These are phyloP conservation scores for Chinchilla lanigera DNA, from an alignment of 2,113 vertebrate species.

Conservation along the genomic window DNA sequence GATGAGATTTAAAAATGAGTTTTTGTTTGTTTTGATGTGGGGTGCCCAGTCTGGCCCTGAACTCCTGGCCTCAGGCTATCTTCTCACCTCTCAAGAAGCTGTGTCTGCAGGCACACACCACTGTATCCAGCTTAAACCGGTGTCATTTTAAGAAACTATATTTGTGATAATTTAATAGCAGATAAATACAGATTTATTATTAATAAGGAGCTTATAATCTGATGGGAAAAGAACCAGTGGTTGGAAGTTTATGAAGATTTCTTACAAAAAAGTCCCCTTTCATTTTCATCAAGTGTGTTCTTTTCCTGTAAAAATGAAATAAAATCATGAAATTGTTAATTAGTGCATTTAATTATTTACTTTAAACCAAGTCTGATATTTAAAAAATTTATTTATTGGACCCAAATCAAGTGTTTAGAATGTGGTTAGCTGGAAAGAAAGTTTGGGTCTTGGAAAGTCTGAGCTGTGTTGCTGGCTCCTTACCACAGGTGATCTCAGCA, in stretches of 20 bases:
- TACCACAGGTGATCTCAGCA: not conserved
- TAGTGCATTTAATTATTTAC: not conserved
- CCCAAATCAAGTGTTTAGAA: not conserved
- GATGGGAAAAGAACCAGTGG: not conserved
- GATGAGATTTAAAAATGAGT: not conserved
- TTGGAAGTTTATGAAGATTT: not conserved
- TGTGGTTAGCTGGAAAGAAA: not conserved
- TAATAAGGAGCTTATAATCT: not conserved
- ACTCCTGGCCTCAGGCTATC: not conserved
- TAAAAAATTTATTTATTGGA: not conserved
- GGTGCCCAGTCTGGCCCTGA: not conserved
- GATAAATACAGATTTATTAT: not conserved
- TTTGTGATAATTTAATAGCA: not conserved
- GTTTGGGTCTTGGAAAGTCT: not conserved
- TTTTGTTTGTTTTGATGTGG: not conserved
- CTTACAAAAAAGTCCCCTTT: conserved; percentile 1
- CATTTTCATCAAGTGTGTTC: conserved; percentile 10
- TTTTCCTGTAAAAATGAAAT: not conserved
- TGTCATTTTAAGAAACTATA: not conserved
- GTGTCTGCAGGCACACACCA: not conserved
- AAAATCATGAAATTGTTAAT: not conserved
- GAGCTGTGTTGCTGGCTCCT: not conserved
- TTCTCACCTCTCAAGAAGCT: not conserved
- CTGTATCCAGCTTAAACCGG: not conserved
- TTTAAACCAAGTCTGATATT: not conserved